Evolutionary conservation across 2,113 vertebrate genomes (phyloP), one percentile per base, ranked within the genome.

Genomic region (Rhipidura dahli): DNA sequence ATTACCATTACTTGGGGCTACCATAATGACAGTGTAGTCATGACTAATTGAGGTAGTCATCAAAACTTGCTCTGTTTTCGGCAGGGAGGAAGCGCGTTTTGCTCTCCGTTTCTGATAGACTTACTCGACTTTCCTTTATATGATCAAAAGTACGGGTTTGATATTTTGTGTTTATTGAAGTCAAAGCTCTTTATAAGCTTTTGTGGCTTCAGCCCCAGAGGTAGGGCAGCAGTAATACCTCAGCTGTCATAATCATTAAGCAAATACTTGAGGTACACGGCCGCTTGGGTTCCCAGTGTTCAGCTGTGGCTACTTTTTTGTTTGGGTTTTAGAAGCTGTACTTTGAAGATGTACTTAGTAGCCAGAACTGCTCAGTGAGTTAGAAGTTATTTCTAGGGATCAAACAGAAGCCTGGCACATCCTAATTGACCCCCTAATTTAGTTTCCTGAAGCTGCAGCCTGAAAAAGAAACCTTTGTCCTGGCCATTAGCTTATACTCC

Each of bases 161-260:
- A 28, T 66, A 83, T 78, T 93, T 89, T 80, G 2, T 50, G 15
- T 83, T 93, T 66, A 49, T n/a, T 73, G 53, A 94, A 86, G 39
- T 70, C 27, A 77, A 8, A 69, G 31, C 26, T 65, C 61, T 70
- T 77, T n/a, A 50, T 37, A 64, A 73, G 68, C 47, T 68, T 78
- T 0, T 12, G 37, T 81, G 83, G 50, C 33, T 30, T 91, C 51
- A 75, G 24, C 35, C 47, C 27, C 22, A 66, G 24, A 51, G 39
- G 60, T 23, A 9, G 51, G 53, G 68, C 61, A 81, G 83, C 13
- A 7, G 35, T 49, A 31, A 24, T 91, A 51, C 44, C 40, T 53
- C 42, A 61, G n/a, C 27, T 94, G 39, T 83, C 27, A 14, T 35
- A 61, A 35, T 59, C 35, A 22, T 64, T 93, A n/a, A 5, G 76